phyloP scores from a whole-genome alignment of 2,888 invertebrate species.

The Stomorhina lunata region DNA sequence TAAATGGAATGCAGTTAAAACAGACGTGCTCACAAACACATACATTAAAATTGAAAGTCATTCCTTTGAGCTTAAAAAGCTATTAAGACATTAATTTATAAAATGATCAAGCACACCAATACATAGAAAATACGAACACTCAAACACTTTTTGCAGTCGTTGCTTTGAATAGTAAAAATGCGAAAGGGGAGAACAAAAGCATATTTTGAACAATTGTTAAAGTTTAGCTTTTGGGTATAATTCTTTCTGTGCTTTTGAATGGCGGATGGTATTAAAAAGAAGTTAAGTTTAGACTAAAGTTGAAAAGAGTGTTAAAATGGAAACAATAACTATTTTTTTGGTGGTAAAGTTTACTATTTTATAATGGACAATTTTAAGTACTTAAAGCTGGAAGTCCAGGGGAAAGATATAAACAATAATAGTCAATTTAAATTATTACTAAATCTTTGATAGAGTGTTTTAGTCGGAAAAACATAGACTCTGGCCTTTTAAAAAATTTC shows the following conservation, averaged over 20 bases:
- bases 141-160: not conserved
- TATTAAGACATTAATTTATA: constrained; percentile 48
- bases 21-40: not conserved
- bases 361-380: no score
- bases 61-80: constrained; percentile 37
- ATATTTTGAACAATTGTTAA: constrained; percentile 28
- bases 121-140: not conserved
- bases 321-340: not conserved
- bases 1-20: not conserved
- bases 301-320: not conserved
- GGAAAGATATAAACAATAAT: no score
- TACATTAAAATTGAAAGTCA: constrained; percentile 12
- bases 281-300: constrained; percentile 18
- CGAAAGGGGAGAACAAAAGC: not conserved
- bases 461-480: no score
- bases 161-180: not conserved
- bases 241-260: constrained; percentile 27
- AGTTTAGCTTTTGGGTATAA: not conserved
- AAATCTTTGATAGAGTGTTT: no score
- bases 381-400: no score
- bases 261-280: constrained; percentile 29
- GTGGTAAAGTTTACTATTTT: no score
- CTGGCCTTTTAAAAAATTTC: no score
- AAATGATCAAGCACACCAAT: not conserved
- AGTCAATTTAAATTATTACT: no score